phyloP scores from a whole-genome alignment of 2,888 invertebrate genomes.

The Nomada goodeniana region DNA sequence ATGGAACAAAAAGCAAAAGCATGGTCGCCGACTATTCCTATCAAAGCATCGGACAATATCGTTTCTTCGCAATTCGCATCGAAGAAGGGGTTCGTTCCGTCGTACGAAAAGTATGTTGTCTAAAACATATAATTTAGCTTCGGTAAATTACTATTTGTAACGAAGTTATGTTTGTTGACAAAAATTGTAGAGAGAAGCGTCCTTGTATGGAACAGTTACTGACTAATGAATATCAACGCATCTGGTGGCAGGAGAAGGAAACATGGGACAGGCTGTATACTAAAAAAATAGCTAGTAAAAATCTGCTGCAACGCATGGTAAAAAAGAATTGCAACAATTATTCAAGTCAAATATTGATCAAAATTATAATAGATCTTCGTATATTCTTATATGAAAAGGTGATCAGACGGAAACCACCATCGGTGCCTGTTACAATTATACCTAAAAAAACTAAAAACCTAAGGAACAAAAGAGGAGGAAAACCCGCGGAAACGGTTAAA shows the following conservation, averaged over 20 bases:
- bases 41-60: conserved; percentile 71
- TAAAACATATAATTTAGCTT: not conserved
- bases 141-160: not conserved
- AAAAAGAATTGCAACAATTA: not conserved
- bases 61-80: conserved; percentile 71
- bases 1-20: conserved; percentile 44
- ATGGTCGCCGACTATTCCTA: conserved; percentile 69
- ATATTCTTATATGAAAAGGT: conserved; percentile 13
- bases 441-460: not conserved
- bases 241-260: conserved; percentile 74
- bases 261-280: conserved; percentile 62
- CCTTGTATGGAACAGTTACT: conserved; percentile 73
- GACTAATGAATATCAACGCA: conserved; percentile 75
- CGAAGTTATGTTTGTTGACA: not conserved
- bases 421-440: not conserved
- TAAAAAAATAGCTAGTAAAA: conserved; percentile 27
- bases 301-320: conserved; percentile 56
- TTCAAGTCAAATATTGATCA: not conserved
- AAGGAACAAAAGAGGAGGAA: not conserved
- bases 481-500: not conserved
- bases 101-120: conserved; percentile 72
- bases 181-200: conserved; percentile 60
- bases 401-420: conserved; percentile 27
- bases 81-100: conserved; percentile 69
- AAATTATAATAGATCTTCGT: not conserved